A percentile compares a stretch with the other conserved stretches of the same genome.
These are phyloP conservation scores for Gryllus longicercus DNA, from an alignment of 2,888 invertebrate genomes.

Conservation along the genomic window DNA sequence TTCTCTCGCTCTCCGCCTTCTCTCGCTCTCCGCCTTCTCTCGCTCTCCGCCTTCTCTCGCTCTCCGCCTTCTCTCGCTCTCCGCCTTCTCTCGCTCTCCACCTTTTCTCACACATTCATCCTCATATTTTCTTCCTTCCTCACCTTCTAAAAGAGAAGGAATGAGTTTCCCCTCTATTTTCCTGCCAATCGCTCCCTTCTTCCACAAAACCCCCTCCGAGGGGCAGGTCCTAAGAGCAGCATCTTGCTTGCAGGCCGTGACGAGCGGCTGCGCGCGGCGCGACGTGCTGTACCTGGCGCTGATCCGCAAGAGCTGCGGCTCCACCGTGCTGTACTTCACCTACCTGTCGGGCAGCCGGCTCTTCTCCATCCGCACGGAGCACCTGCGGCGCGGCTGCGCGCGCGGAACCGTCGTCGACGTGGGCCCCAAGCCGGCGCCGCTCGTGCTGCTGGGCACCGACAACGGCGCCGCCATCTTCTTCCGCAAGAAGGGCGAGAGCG, in stretches of 20 bases:
- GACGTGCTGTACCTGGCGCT: constrained; percentile 66
- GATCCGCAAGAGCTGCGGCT: constrained; percentile 56
- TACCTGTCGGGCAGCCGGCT: constrained; percentile 61
- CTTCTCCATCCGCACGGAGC: constrained; percentile 62
- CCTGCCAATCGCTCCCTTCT: no score
- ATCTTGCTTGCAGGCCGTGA: constrained; percentile 46
- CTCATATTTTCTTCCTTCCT: no score
- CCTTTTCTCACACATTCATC: no score
- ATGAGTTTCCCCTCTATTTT: no score
- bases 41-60: no score
- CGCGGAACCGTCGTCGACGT: constrained; percentile 57
- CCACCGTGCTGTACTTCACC: constrained; percentile 58
- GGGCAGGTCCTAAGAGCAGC: no score
- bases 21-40: no score
- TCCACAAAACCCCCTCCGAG: no score
- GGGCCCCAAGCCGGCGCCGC: constrained; percentile 55
- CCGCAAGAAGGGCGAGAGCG: constrained; percentile 59
- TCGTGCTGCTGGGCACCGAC: constrained; percentile 60
- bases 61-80: no score
- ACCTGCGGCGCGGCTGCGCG: constrained; percentile 56
- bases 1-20: no score
- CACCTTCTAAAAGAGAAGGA: no score
- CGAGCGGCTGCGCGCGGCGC: constrained; percentile 52
- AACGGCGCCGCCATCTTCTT: constrained; percentile 59
- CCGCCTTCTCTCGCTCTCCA: no score